A percentile compares a stretch with the other conserved stretches of the same genome.
Evolutionary conservation across 2,113 vertebrate species (phyloP).

Genomic region (Jacana jacana): DNA sequence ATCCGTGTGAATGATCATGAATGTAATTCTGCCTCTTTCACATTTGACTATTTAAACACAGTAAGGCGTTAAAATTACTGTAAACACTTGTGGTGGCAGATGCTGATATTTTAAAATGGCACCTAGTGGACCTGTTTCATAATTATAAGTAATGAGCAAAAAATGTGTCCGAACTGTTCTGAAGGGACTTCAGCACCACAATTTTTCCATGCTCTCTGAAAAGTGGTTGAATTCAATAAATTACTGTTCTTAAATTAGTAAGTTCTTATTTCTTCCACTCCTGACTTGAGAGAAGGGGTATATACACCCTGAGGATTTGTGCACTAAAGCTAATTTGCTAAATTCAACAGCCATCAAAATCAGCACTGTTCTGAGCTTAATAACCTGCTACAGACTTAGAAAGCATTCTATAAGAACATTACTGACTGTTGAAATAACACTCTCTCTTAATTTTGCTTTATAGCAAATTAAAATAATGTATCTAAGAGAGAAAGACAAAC

Average conservation of each 20-base stretch:
- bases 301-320: neutral
- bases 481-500: conserved; percentile 7
- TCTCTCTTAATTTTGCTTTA: conserved; percentile 15
- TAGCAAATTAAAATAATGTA: conserved; percentile 1
- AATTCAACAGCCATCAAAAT: conserved; percentile 32
- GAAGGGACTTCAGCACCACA: neutral
- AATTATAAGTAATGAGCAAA: neutral
- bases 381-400: neutral
- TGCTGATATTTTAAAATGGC: neutral
- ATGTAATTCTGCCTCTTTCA: neutral
- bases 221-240: neutral
- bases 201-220: neutral
- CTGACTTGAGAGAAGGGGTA: neutral
- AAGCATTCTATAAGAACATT: neutral
- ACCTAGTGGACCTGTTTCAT: neutral
- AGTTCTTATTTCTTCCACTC: neutral
- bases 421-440: neutral
- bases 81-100: neutral
- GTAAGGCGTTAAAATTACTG: neutral
- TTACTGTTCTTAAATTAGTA: neutral
- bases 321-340: neutral
- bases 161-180: neutral
- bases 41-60: neutral
- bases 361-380: conserved; percentile 5
- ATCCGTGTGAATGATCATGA: neutral